Evolutionary conservation across 2,888 invertebrate species (phyloP), one percentile per base, ranked within the genome.

Genomic region (Apomyelois bistriatella): DNA sequence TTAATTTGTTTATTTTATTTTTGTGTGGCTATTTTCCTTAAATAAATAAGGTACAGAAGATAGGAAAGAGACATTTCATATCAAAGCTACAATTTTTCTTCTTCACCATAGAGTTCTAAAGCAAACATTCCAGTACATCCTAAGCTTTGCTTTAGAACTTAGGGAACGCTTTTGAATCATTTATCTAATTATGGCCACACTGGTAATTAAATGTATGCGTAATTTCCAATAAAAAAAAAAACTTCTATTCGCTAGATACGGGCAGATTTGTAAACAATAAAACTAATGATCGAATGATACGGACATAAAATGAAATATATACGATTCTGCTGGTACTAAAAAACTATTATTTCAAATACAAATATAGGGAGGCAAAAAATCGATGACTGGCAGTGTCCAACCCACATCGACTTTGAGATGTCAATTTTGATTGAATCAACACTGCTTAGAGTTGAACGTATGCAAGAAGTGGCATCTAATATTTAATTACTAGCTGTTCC

Each of bases 341-440:
- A 54, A 46, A 46, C 46, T 53, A 48, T 54, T 46, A 48, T 58
- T 46, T 30, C 32, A 22, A 22, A 52, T 15, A 53, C 38, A 41
- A 54, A 32, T 58, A 55, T 49, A 55, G 61, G 64, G 59, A 66
- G 70, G 66, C 72, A 67, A 85, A 86, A 85, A 87, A 85, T 87
- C 86, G 85, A 87, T 85, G 79, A 75, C 76, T 72, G 70, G 74
- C 75, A 74, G 72, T 78, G 84, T 82, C 82, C 79, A 80, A 88
- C 86, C 88, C 85, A 85, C 85, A 83, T 84, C 85, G 84, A 87
- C 88, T 86, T 85, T 81, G 86, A 80, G 78, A 81, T 84, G 88
- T 87, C 89, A 82, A 76, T 75, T 85, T 85, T 90, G 88, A 90
- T 90, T 84, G 80, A 87, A 88, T 87, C 88, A 85, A 83, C 80